Percentiles rank a stretch among this genome's conserved stretches.
These are phyloP conservation scores for Harpagifer antarcticus DNA, from an alignment of 2,797 vertebrate species.

Conservation along the genomic window DNA sequence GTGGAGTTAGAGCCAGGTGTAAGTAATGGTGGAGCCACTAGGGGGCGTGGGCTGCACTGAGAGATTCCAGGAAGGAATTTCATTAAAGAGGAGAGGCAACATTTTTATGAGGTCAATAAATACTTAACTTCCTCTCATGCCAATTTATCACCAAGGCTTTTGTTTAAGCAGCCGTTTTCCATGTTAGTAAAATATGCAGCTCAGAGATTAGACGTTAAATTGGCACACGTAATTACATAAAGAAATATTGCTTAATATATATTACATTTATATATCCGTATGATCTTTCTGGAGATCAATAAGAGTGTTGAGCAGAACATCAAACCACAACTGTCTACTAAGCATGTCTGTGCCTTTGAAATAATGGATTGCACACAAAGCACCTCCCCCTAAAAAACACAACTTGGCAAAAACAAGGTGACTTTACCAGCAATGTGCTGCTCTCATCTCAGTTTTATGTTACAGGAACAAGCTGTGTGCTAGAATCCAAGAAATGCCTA, in stretches of 20 bases:
- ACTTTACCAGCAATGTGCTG: slow-evolving; percentile 80
- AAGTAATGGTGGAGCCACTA: slow-evolving; percentile 56
- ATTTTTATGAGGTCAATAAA: slow-evolving; percentile 85
- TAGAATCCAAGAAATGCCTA: slow-evolving; percentile 79
- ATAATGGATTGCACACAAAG: slow-evolving; percentile 63
- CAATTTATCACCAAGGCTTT: slow-evolving; percentile 77
- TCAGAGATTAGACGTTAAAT: slow-evolving; percentile 46
- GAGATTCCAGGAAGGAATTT: slow-evolving; percentile 71
- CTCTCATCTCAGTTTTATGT: slow-evolving; percentile 79
- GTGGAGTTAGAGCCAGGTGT: slow-evolving; percentile 53
- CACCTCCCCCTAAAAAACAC: slow-evolving; percentile 57
- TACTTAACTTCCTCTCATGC: slow-evolving; percentile 82
- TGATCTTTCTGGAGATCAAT: slow-evolving; percentile 32
- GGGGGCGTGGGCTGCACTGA: slow-evolving; percentile 67
- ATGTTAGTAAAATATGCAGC: slow-evolving; percentile 57
- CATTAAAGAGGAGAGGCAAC: slow-evolving; percentile 73
- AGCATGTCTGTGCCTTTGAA: slow-evolving; percentile 59
- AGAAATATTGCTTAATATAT: slow-evolving; percentile 8
- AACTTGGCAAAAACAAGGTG: slow-evolving; percentile 82
- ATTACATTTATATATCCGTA: slow-evolving; percentile 4
- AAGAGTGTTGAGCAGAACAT: slow-evolving; percentile 36
- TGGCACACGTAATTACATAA: slow-evolving; percentile 24
- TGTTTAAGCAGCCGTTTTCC: slow-evolving; percentile 75
- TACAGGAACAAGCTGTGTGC: slow-evolving; percentile 75
- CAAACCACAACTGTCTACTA: slow-evolving; percentile 54